A percentile compares a stretch with the other conserved stretches of the same genome.
These are phyloP conservation scores for Dasyprocta punctata DNA, from an alignment of 2,113 vertebrate species.

Conservation along the genomic window DNA sequence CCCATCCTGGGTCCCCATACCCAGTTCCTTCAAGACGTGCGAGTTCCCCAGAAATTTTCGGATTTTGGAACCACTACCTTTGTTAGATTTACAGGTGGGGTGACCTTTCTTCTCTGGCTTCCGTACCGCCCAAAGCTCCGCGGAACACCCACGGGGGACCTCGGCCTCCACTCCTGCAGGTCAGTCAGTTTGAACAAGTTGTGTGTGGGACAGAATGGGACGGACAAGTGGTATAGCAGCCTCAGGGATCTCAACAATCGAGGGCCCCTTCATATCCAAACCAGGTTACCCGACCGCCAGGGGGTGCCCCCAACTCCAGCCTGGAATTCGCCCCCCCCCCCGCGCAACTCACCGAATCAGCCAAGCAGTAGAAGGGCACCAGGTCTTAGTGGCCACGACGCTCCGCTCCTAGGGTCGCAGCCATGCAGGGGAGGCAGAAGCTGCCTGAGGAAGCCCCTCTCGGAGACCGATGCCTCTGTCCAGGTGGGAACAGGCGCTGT, in stretches of 20 bases:
- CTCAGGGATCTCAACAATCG: neutral
- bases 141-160: neutral
- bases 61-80: conserved; percentile 42
- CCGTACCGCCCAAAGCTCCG: neutral
- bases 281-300: neutral
- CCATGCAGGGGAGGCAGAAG: conserved; percentile 43
- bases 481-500: neutral
- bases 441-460: neutral
- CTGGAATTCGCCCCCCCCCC: neutral
- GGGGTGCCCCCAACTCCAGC: conserved; percentile 18
- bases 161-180: neutral
- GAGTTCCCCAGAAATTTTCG: conserved; percentile 82
- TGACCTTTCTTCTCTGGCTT: conserved; percentile 54
- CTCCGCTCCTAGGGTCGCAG: conserved; percentile 24
- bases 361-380: conserved; percentile 56
- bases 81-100: conserved; percentile 47
- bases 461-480: conserved; percentile 39
- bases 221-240: neutral
- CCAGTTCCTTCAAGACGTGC: conserved; percentile 77
- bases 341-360: conserved; percentile 69
- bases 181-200: conserved; percentile 38
- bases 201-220: neutral
- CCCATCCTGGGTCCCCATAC: neutral
- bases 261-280: neutral
- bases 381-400: conserved; percentile 55